Evolutionary conservation across 2,888 invertebrate genomes (phyloP).

Genomic region (Ctenicera cuprea): DNA sequence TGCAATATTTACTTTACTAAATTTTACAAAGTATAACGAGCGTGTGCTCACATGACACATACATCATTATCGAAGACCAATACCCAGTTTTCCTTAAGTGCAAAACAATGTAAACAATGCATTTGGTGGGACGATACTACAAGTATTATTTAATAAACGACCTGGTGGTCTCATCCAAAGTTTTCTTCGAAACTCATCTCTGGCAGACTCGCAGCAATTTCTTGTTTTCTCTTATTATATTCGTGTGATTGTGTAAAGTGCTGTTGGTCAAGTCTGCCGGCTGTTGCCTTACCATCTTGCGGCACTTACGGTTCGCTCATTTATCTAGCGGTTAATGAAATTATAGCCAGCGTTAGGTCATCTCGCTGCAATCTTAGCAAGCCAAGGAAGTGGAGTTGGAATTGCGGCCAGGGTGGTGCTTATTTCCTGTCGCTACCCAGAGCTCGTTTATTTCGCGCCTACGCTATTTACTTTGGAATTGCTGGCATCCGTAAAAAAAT

Average conservation of each 20-base stretch:
- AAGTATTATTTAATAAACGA: conserved; percentile 49
- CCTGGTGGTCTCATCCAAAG: conserved; percentile 45
- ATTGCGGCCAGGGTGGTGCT: conserved; percentile 60
- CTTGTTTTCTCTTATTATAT: conserved; percentile 65
- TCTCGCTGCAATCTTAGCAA: conserved; percentile 67
- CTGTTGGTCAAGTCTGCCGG: conserved; percentile 64
- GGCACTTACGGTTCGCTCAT: conserved; percentile 71
- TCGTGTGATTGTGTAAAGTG: conserved; percentile 63
- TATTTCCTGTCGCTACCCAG: conserved; percentile 61
- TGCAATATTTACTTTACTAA: too few relatives aligned
- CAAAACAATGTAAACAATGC: conserved; percentile 25
- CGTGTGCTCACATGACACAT: neutral
- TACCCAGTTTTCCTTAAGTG: neutral
- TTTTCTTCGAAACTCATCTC: conserved; percentile 57
- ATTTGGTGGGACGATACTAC: neutral
- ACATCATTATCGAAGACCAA: conserved; percentile 4
- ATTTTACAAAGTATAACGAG: too few relatives aligned
- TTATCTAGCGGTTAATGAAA: conserved; percentile 77
- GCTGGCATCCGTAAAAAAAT: conserved; percentile 14
- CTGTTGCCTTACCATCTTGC: conserved; percentile 64
- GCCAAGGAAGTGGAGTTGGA: conserved; percentile 61
- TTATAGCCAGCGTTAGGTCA: conserved; percentile 73
- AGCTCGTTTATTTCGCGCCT: conserved; percentile 61
- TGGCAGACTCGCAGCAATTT: conserved; percentile 55
- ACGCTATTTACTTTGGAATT: conserved; percentile 56